Evolutionary conservation across 2,797 vertebrate species (phyloP).

Genomic region (Synaphobranchus kaupii): DNA sequence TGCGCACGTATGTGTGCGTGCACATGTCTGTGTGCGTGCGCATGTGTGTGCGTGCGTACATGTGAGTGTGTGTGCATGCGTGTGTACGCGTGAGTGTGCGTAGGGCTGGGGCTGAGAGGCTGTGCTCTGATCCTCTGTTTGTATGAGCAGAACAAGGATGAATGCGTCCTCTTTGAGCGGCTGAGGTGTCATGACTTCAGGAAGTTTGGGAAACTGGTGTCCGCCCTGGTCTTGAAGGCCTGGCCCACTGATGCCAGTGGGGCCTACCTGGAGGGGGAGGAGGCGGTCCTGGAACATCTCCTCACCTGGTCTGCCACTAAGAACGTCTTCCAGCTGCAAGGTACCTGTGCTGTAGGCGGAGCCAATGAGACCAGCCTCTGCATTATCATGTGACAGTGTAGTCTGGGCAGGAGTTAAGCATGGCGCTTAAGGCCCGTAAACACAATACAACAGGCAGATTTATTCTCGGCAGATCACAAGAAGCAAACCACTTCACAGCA

Average conservation of each 20-base stretch:
- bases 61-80: background rate
- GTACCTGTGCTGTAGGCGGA: background rate
- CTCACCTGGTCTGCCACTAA: slow-evolving; percentile 64
- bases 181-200: background rate
- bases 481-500: too few species aligned
- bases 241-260: background rate
- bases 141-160: background rate
- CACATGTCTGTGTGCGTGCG: background rate
- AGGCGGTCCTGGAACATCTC: slow-evolving; percentile 34
- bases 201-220: slow-evolving; percentile 60
- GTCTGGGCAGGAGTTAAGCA: too few species aligned
- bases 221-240: background rate
- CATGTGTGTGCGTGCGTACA: background rate
- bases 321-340: slow-evolving; percentile 56
- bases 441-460: background rate
- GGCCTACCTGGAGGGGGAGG: background rate
- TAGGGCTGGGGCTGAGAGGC: background rate
- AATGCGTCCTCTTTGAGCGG: background rate
- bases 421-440: too few species aligned
- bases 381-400: too few species aligned
- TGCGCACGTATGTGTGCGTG: background rate
- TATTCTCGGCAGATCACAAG: background rate
- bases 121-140: background rate
- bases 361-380: background rate
- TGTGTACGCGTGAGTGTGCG: background rate